Evolutionary conservation across 2,797 vertebrate species (phyloP).

Genomic region (Sebastolobus alascanus): DNA sequence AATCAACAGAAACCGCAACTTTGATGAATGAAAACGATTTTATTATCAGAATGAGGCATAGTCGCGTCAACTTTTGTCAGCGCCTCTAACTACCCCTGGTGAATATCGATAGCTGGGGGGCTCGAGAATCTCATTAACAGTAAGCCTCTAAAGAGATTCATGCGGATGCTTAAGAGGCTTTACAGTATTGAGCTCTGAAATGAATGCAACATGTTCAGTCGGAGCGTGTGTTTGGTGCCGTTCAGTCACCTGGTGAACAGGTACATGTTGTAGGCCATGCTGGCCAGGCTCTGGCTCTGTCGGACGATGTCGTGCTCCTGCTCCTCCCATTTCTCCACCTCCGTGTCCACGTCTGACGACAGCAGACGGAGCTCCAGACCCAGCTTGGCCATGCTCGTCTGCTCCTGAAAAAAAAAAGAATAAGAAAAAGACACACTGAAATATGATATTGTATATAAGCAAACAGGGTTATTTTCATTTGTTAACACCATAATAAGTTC

Average conservation of each 20-base stretch:
- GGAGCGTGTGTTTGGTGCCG: not conserved
- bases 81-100: constrained; percentile 25
- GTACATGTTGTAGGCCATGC: constrained; percentile 95
- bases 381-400: constrained; percentile 92
- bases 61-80: constrained; percentile 9
- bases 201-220: constrained; percentile 15
- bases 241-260: constrained; percentile 94
- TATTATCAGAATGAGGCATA: constrained; percentile 39
- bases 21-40: constrained; percentile 16
- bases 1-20: constrained; percentile 32
- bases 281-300: constrained; percentile 92
- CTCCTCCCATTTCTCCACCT: constrained; percentile 96
- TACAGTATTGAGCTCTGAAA: constrained; percentile 31
- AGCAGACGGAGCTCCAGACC: constrained; percentile 94
- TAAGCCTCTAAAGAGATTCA: constrained; percentile 53
- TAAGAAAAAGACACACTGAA: not conserved
- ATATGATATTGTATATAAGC: constrained; percentile 22
- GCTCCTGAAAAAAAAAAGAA: constrained; percentile 86
- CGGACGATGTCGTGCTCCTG: constrained; percentile 92
- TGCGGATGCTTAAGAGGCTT: constrained; percentile 45
- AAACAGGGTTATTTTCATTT: constrained; percentile 37
- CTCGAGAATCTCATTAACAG: constrained; percentile 43
- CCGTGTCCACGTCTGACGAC: constrained; percentile 92
- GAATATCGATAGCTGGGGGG: constrained; percentile 37
- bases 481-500: constrained; percentile 39